Evolutionary conservation across 2,113 vertebrate species (phyloP), one percentile per base, ranked within the genome.

Genomic region (Chauna torquata): DNA sequence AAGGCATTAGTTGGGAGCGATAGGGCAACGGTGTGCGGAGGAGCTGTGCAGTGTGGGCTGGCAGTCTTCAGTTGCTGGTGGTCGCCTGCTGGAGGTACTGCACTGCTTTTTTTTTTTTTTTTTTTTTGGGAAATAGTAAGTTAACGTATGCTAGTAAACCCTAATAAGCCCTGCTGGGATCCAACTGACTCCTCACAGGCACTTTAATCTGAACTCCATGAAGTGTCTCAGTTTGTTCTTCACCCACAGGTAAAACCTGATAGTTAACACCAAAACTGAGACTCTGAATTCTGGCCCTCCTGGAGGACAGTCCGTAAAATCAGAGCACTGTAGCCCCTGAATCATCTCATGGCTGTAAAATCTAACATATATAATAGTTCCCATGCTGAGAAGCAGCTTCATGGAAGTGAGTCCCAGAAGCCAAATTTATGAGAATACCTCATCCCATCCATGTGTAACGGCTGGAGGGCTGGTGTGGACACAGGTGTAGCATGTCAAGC

Each of bases 1-100:
- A 11, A 8, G 20, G 28, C 23, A 14, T 34, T 0, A 1, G 11
- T 3, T 20, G 40, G 7, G 34, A 38, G 6, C 2, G 7, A 1
- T 8, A 34, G 7, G 50, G 17, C 20, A 18, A 6, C 4, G 6
- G 1, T 19, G n/a, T 8, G 50, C 2, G 22, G 3, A 64, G 55
- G 25, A 38, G 7, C 24, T n/a, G 44, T 25, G 34, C 4, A 4
- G 15, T 2, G n/a, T 22, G 36, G 74, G 61, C 8, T 8, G 40
- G 13, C 34, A 38, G 49, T 28, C 50, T 4, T 2, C 45, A 7
- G 0, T 32, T 47, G 50, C 61, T 5, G 42, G 18, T 19, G 14
- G 7, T 8, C 9, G 11, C 19, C 44, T 47, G 30, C 40, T 44
- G 2, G 16, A 50, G 32, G 8, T 23, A 3, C 49, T 32, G 34